Evolutionary conservation across 2,888 invertebrate species (phyloP).

Genomic region (Polyploca ridens): DNA sequence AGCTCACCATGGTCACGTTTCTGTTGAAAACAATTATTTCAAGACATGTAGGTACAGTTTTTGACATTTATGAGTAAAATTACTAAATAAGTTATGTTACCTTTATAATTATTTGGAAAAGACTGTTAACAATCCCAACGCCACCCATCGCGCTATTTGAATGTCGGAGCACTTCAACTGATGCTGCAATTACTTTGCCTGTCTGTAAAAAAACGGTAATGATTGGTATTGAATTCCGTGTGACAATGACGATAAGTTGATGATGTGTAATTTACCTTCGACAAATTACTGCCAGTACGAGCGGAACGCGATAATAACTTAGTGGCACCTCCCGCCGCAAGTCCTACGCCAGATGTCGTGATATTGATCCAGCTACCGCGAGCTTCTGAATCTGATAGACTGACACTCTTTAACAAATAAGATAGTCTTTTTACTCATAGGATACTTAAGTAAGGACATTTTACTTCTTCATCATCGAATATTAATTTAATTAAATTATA

Average conservation of each 20-base stretch:
- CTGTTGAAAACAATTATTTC: slow-evolving; percentile 38
- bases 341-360: slow-evolving; percentile 81
- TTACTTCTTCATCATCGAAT: neutral
- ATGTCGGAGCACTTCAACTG: slow-evolving; percentile 73
- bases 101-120: slow-evolving; percentile 70
- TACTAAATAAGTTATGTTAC: slow-evolving; percentile 40
- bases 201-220: slow-evolving; percentile 52
- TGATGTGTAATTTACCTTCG: slow-evolving; percentile 61
- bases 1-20: slow-evolving; percentile 76
- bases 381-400: slow-evolving; percentile 81
- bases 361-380: slow-evolving; percentile 86
- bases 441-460: neutral
- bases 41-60: neutral
- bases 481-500: too few relatives aligned
- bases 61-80: neutral
- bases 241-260: neutral
- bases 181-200: slow-evolving; percentile 68
- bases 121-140: slow-evolving; percentile 73
- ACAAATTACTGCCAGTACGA: slow-evolving; percentile 75
- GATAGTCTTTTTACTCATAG: too few relatives aligned
- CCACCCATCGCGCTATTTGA: slow-evolving; percentile 76
- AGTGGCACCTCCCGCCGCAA: slow-evolving; percentile 82
- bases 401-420: slow-evolving; percentile 61
- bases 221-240: neutral
- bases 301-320: slow-evolving; percentile 73